phyloP scores from a whole-genome alignment of 2,888 invertebrate species.

The Euzetes globulus region DNA sequence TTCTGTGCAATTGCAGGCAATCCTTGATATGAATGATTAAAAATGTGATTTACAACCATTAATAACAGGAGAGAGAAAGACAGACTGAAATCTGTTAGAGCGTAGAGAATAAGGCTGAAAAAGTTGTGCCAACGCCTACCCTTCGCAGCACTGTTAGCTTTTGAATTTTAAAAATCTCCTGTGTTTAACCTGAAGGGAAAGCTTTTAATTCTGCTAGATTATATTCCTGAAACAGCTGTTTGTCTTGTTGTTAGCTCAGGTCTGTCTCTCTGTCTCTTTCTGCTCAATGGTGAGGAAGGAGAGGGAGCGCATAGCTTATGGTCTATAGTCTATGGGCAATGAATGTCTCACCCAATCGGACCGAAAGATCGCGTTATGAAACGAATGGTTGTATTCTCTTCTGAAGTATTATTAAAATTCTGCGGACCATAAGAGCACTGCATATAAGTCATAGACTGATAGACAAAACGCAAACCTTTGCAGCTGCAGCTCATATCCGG shows the following conservation, averaged over 20 bases:
- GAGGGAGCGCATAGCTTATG: too few relatives aligned
- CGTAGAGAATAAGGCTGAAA: not conserved
- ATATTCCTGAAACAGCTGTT: not conserved
- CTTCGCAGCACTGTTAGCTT: not conserved
- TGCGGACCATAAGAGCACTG: not conserved
- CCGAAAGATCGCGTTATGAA: too few relatives aligned
- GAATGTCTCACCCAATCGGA: too few relatives aligned
- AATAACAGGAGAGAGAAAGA: too few relatives aligned
- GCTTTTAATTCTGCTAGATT: not conserved
- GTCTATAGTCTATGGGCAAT: too few relatives aligned
- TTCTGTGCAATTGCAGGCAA: too few relatives aligned
- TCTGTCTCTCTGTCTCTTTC: not conserved
- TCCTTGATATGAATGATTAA: too few relatives aligned
- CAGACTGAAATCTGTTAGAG: too few relatives aligned
- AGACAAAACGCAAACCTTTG: not conserved
- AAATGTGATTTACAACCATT: too few relatives aligned
- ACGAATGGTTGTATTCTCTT: not conserved
- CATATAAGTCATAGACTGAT: not conserved
- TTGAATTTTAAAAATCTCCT: not conserved
- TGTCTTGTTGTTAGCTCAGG: not conserved
- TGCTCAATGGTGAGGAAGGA: too few relatives aligned
- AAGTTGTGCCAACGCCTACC: not conserved
- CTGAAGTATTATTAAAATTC: not conserved
- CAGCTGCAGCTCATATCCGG: slow-evolving; percentile 5
- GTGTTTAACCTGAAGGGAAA: not conserved